These are phyloP conservation scores for Pocillopora damicornis DNA, from an alignment of 64 coral and sea anemone genomes.

Conservation along the genomic window DNA sequence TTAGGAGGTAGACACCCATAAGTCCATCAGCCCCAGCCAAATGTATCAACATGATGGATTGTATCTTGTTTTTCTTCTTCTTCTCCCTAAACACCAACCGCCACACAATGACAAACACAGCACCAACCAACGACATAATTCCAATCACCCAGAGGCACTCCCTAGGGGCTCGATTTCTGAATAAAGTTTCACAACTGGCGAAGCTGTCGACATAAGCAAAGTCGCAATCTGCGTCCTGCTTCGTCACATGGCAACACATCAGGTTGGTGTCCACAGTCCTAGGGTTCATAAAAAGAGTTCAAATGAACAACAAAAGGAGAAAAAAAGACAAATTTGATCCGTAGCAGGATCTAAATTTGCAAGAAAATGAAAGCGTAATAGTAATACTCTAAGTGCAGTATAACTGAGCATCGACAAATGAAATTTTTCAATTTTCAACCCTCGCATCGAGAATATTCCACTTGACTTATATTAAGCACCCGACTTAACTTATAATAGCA, in stretches of 20 bases:
- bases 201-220: neutral
- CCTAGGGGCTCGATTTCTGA: neutral
- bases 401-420: too few relatives aligned
- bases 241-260: neutral
- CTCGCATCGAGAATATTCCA: too few relatives aligned
- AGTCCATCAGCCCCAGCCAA: constrained; percentile 26
- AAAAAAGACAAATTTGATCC: too few relatives aligned
- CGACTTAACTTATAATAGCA: too few relatives aligned
- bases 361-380: too few relatives aligned
- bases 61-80: neutral
- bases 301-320: neutral
- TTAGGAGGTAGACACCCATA: constrained; percentile 32
- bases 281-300: neutral
- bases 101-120: constrained; percentile 6
- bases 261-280: neutral
- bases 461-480: too few relatives aligned
- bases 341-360: too few relatives aligned
- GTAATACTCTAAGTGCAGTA: too few relatives aligned
- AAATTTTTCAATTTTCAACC: too few relatives aligned
- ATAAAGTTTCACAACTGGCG: constrained; percentile 12
- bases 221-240: neutral
- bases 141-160: constrained; percentile 5
- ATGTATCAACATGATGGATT: constrained; percentile 4
- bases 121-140: constrained; percentile 10
- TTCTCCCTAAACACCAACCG: neutral